Conservation (phyloP, 2,888 invertebrate species). For the Agrilus biguttatus region DNA sequence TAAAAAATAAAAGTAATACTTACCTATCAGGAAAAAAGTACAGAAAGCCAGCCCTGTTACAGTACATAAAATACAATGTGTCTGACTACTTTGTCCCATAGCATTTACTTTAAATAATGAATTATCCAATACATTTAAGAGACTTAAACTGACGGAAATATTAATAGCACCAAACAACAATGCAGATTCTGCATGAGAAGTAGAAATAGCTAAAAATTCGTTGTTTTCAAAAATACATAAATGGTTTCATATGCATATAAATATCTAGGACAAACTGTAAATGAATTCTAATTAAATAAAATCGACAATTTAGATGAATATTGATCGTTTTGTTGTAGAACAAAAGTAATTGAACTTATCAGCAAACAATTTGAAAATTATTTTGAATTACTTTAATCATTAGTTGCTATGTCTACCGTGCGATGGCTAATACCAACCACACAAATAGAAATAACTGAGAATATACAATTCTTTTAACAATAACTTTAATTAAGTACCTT, state of each 20-base stretch:
- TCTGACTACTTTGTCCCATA: conserved; percentile 21
- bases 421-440: too few species aligned
- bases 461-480: too few species aligned
- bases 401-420: too few species aligned
- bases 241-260: too few species aligned
- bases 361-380: too few species aligned
- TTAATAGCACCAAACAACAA: conserved; percentile 23
- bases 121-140: conserved; percentile 21
- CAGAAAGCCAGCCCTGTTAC: conserved; percentile 21
- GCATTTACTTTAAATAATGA: conserved; percentile 22
- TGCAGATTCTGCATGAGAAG: conserved; percentile 17
- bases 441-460: too few species aligned
- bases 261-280: too few species aligned
- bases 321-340: too few species aligned
- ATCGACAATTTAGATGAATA: too few species aligned
- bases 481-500: not conserved
- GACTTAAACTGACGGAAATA: conserved; percentile 22
- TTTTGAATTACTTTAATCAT: too few species aligned
- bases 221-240: not conserved
- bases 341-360: too few species aligned
- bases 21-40: conserved; percentile 22
- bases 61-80: conserved; percentile 18
- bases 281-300: too few species aligned
- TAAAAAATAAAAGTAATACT: conserved; percentile 9
- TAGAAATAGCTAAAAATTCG: conserved; percentile 21